These are phyloP conservation scores for Todiramphus saurophagus DNA, from an alignment of 2,113 vertebrate species.

Conservation along the genomic window DNA sequence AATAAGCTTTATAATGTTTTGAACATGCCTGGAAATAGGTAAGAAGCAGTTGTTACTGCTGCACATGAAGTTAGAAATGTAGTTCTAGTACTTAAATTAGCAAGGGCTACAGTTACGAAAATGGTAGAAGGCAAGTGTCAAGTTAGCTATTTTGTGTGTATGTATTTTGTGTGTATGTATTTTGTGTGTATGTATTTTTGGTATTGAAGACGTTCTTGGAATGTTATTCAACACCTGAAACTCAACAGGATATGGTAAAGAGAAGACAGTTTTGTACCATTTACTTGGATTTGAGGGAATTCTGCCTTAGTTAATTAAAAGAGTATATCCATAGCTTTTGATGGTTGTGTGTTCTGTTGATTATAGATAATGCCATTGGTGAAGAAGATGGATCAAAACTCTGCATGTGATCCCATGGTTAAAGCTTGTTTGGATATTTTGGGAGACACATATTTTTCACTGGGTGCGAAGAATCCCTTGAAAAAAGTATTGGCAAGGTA, in stretches of 20 bases:
- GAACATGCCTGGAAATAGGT: not conserved
- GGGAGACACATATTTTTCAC: constrained; percentile 79
- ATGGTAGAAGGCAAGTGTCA: not conserved
- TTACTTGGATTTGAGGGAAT: not conserved
- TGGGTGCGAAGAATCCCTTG: constrained; percentile 87
- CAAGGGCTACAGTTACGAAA: not conserved
- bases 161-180: not conserved
- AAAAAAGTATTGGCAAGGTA: constrained; percentile 85
- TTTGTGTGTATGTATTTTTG: not conserved
- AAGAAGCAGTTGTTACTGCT: not conserved
- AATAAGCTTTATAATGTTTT: not conserved
- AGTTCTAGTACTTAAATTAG: not conserved
- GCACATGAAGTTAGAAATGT: accelerated
- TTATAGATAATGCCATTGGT: constrained; percentile 80
- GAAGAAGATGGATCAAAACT: constrained; percentile 71
- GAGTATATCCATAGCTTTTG: not conserved
- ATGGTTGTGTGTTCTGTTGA: not conserved
- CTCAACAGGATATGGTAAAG: not conserved
- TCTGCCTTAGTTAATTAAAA: not conserved
- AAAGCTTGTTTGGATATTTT: constrained; percentile 82
- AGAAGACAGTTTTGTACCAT: not conserved
- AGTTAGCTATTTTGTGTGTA: not conserved
- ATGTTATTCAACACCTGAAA: not conserved
- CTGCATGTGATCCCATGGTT: constrained; percentile 63
- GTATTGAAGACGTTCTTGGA: not conserved